Evolutionary conservation across 2,113 vertebrate genomes (phyloP).

Genomic region (Sylvia atricapilla): DNA sequence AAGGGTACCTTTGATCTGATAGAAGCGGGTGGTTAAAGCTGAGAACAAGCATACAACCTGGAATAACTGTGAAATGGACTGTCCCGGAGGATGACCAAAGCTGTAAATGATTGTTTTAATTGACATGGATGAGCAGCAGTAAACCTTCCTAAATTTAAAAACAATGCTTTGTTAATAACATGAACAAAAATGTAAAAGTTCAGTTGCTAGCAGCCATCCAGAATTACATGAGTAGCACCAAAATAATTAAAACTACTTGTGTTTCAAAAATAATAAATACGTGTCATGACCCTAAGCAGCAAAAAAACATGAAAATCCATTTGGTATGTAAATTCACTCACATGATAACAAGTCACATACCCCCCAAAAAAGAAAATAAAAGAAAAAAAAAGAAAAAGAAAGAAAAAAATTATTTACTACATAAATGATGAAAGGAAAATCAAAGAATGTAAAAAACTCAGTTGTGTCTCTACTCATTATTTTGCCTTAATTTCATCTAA

Average conservation of each 20-base stretch:
- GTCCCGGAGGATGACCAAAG: not conserved
- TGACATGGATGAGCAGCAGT: conserved; percentile 55
- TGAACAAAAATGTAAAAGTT: conserved; percentile 61
- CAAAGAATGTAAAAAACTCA: conserved; percentile 63
- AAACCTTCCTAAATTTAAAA: conserved; percentile 73
- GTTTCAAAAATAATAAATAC: conserved; percentile 78
- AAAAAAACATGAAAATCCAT: conserved; percentile 77
- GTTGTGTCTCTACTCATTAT: conserved; percentile 70
- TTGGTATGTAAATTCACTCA: conserved; percentile 73
- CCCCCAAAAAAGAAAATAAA: conserved; percentile 22
- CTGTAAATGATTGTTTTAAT: conserved; percentile 64
- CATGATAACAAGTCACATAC: conserved; percentile 41
- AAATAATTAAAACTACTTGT: conserved; percentile 77
- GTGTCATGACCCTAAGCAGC: conserved; percentile 73
- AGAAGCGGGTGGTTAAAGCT: not conserved
- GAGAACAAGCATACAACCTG: not conserved
- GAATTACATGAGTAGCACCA: conserved; percentile 62
- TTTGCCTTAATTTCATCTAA: conserved; percentile 75
- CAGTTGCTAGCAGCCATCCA: conserved; percentile 69
- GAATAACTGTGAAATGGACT: not conserved
- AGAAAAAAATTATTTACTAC: conserved; percentile 36
- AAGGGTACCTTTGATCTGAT: not conserved
- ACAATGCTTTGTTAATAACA: conserved; percentile 70
- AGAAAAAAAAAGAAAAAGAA: not conserved
- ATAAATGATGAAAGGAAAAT: conserved; percentile 71